Conservation (phyloP, 2,113 vertebrate species). For the Menidia beryllina region DNA sequence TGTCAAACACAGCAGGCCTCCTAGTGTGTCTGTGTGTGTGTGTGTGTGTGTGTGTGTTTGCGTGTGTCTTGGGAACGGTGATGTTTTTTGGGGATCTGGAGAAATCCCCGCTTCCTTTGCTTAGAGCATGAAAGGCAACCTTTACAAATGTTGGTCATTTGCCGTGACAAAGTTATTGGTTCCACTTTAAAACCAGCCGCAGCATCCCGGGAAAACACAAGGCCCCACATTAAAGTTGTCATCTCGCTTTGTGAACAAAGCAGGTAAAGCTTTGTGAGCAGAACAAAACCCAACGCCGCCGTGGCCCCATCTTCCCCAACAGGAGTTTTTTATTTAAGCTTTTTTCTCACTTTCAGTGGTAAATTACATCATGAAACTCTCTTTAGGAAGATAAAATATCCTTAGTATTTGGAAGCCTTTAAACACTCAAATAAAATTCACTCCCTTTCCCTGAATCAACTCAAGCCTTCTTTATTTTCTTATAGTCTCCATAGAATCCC, state of each 20-base stretch:
- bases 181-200: constrained; percentile 49
- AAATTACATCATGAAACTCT: constrained; percentile 48
- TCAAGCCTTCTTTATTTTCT: constrained; percentile 67
- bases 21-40: neutral
- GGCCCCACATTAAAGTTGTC: constrained; percentile 56
- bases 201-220: constrained; percentile 33
- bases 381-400: constrained; percentile 26
- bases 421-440: constrained; percentile 57
- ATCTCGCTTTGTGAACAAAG: constrained; percentile 52
- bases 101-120: constrained; percentile 17
- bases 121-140: constrained; percentile 18
- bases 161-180: constrained; percentile 52
- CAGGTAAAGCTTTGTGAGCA: constrained; percentile 37
- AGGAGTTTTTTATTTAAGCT: constrained; percentile 28
- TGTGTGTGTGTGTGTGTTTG: neutral
- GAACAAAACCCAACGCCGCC: constrained; percentile 43
- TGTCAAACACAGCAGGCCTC: too few species aligned
- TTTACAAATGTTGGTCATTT: constrained; percentile 49
- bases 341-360: constrained; percentile 39
- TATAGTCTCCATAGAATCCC: constrained; percentile 60
- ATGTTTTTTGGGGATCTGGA: neutral
- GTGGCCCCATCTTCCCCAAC: neutral
- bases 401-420: constrained; percentile 1
- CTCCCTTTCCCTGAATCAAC: constrained; percentile 73
- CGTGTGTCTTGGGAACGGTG: constrained; percentile 7